Conservation (phyloP, 35 echinoderm and acorn worm species). For the Anneissia japonica region DNA sequence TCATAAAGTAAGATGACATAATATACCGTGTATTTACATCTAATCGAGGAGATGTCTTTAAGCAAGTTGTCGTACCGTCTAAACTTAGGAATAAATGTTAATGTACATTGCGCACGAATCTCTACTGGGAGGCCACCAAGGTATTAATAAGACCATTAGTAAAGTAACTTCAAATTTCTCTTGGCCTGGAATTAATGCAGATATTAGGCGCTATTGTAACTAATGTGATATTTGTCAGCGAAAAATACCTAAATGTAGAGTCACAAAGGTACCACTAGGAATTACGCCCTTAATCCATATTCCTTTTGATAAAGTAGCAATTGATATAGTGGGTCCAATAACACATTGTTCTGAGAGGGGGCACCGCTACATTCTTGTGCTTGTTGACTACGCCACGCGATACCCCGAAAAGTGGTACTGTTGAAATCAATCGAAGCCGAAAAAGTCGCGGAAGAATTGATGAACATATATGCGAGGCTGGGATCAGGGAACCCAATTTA, state of each 20-base stretch:
- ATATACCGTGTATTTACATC: too few species aligned
- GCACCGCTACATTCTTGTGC: conserved; percentile 19
- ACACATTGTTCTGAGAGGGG: not conserved
- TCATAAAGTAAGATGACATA: too few species aligned
- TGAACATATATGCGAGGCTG: too few species aligned
- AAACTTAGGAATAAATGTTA: conserved; percentile 4
- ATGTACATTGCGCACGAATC: conserved; percentile 14
- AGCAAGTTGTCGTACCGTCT: conserved; percentile 5
- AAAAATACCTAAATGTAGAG: not conserved
- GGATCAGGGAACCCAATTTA: too few species aligned
- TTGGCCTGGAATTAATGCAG: conserved; percentile 21
- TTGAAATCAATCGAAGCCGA: too few species aligned
- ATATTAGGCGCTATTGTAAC: conserved; percentile 2
- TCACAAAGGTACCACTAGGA: not conserved
- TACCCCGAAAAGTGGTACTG: too few species aligned
- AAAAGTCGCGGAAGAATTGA: too few species aligned
- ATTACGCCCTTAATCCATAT: not conserved
- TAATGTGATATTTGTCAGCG: conserved; percentile 7
- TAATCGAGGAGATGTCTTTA: not conserved
- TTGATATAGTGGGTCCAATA: conserved; percentile 11
- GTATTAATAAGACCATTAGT: conserved; percentile 1
- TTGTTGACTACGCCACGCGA: conserved; percentile 12
- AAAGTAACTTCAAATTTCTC: conserved; percentile 2
- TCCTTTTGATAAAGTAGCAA: not conserved
- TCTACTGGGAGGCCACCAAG: conserved; percentile 19